These are phyloP conservation scores for Danio tinwini DNA, from an alignment of 2,797 vertebrate species.

Conservation along the genomic window DNA sequence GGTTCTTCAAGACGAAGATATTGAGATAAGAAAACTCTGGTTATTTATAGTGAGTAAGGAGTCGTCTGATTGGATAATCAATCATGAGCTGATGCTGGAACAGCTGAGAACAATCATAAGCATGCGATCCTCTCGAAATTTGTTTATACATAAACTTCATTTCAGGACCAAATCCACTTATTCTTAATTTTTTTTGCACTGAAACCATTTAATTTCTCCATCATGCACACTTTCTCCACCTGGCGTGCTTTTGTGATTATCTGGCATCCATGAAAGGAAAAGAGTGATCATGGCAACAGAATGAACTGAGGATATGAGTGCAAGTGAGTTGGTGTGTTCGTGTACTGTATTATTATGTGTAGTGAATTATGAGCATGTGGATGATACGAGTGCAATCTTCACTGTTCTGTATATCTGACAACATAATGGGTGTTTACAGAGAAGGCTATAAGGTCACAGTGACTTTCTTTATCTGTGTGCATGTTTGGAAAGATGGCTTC, in stretches of 20 bases:
- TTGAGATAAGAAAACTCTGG: no score
- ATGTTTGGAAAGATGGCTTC: constrained; percentile 35
- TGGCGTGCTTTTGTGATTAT: constrained; percentile 60
- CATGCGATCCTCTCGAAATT: no score
- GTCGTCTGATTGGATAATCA: no score
- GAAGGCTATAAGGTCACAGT: constrained; percentile 14
- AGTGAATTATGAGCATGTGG: constrained; percentile 43
- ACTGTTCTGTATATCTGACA: background rate
- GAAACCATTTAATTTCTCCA: background rate
- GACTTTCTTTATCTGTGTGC: constrained; percentile 26
- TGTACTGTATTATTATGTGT: constrained; percentile 27
- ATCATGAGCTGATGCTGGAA: no score
- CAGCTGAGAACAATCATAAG: no score
- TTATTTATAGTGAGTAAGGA: no score
- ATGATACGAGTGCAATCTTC: constrained; percentile 38
- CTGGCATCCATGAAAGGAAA: constrained; percentile 51
- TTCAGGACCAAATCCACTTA: background rate
- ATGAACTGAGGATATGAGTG: constrained; percentile 29
- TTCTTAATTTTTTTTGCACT: background rate
- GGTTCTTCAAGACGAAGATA: no score
- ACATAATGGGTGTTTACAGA: constrained; percentile 26
- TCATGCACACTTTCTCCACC: background rate
- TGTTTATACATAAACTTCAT: no score
- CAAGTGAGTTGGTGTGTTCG: constrained; percentile 10
- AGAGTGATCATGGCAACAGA: constrained; percentile 20